Evolutionary conservation across 92 coral and sea anemone species (phyloP).

Genomic region (Nematostella vectensis): DNA sequence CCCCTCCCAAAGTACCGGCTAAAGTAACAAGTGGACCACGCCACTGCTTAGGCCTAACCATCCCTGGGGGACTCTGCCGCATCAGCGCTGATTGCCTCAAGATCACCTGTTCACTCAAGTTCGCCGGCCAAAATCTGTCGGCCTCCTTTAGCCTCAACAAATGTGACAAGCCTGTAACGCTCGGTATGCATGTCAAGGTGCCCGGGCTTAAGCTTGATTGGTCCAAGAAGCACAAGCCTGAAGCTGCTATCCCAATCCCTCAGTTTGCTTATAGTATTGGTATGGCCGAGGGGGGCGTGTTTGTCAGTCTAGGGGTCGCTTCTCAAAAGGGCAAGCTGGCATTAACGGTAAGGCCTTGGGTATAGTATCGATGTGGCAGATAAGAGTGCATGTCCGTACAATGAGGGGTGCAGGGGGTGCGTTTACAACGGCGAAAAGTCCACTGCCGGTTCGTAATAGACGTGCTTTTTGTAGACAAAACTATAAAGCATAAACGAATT

Average conservation of each 20-base stretch:
- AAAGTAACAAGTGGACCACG: no score
- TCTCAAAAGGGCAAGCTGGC: slow-evolving; percentile 15
- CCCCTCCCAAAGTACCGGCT: no score
- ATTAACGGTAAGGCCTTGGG: slow-evolving; percentile 15
- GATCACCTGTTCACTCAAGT: slow-evolving; percentile 17
- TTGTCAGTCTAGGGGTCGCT: slow-evolving; percentile 10
- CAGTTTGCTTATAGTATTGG: slow-evolving; percentile 14
- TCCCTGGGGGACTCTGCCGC: slow-evolving; percentile 22
- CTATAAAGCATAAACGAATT: no score
- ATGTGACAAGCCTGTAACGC: slow-evolving; percentile 34
- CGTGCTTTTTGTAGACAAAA: no score
- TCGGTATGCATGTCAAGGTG: slow-evolving; percentile 16
- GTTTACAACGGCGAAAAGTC: no score
- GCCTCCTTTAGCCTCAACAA: slow-evolving; percentile 32
- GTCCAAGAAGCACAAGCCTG: slow-evolving; percentile 11
- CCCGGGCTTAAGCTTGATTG: slow-evolving; percentile 22
- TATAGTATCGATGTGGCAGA: background rate
- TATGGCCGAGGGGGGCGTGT: slow-evolving; percentile 21
- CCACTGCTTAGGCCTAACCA: no score
- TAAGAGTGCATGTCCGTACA: background rate
- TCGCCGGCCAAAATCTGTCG: slow-evolving; percentile 19
- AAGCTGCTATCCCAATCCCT: slow-evolving; percentile 26
- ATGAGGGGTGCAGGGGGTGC: no score
- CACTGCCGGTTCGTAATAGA: no score
- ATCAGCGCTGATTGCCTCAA: slow-evolving; percentile 29